These are phyloP conservation scores for Psittacula cyanocephala DNA, from an alignment of 2,113 vertebrate species.

Conservation along the genomic window DNA sequence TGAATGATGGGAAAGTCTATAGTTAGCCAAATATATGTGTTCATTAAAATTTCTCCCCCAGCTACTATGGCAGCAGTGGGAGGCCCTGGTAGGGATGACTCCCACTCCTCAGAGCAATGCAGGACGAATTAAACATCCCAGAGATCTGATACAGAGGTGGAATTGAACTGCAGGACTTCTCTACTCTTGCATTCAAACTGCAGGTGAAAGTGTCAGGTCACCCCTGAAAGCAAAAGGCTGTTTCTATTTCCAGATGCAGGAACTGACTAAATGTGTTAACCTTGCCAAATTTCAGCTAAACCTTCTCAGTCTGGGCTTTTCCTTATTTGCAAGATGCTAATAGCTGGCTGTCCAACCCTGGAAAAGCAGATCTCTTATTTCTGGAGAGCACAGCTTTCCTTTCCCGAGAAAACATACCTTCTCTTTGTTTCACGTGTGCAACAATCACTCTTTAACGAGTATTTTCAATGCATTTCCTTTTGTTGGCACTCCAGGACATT, in stretches of 20 bases:
- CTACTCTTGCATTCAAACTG: not conserved
- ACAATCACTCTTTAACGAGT: not conserved
- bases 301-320: not conserved
- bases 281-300: not conserved
- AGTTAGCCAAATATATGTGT: not conserved
- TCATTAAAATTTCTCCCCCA: not conserved
- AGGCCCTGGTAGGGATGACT: not conserved
- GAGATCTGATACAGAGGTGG: not conserved
- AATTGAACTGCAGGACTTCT: not conserved
- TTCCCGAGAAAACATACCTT: not conserved
- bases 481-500: not conserved
- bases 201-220: not conserved
- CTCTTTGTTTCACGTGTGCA: not conserved
- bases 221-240: not conserved
- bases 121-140: not conserved
- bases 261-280: not conserved
- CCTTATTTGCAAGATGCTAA: not conserved
- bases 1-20: not conserved
- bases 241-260: not conserved
- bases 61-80: not conserved
- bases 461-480: conserved; percentile 6
- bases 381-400: not conserved
- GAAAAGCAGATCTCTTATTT: not conserved
- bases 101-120: not conserved
- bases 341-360: not conserved